phyloP scores from a whole-genome alignment of 2,113 vertebrate genomes.

The Coreoperca whiteheadi region DNA sequence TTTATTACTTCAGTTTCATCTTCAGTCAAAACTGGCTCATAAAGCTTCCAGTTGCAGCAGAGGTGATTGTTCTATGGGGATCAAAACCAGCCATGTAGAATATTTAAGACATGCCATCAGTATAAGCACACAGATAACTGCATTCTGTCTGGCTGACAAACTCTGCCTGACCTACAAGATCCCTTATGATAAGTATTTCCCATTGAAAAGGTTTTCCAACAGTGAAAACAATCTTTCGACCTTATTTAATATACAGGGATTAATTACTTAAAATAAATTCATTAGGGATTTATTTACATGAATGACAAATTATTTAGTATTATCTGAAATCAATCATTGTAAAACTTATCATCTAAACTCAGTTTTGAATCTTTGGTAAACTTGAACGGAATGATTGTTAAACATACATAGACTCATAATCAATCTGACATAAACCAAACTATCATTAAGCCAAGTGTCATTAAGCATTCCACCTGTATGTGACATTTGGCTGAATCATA shows the following conservation, averaged over 20 bases:
- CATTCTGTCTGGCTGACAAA: neutral
- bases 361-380: conserved; percentile 29
- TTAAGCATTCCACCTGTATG: conserved; percentile 57
- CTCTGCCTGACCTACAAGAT: neutral
- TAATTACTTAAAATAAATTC: neutral
- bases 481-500: conserved; percentile 66
- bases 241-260: neutral
- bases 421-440: conserved; percentile 30
- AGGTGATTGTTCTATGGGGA: neutral
- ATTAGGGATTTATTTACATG: neutral
- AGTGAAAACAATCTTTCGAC: neutral
- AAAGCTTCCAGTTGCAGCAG: neutral
- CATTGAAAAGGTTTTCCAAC: neutral
- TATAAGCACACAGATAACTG: neutral
- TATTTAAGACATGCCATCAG: neutral
- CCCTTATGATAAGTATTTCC: neutral
- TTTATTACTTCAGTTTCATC: neutral
- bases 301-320: neutral
- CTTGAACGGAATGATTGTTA: conserved; percentile 28
- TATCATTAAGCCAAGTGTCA: conserved; percentile 37
- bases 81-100: neutral
- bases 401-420: conserved; percentile 28
- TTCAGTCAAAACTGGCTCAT: neutral
- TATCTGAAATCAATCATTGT: neutral
- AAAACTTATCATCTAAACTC: neutral